Evolutionary conservation across 2,888 invertebrate genomes (phyloP).

Genomic region (Encarsia formosa): DNA sequence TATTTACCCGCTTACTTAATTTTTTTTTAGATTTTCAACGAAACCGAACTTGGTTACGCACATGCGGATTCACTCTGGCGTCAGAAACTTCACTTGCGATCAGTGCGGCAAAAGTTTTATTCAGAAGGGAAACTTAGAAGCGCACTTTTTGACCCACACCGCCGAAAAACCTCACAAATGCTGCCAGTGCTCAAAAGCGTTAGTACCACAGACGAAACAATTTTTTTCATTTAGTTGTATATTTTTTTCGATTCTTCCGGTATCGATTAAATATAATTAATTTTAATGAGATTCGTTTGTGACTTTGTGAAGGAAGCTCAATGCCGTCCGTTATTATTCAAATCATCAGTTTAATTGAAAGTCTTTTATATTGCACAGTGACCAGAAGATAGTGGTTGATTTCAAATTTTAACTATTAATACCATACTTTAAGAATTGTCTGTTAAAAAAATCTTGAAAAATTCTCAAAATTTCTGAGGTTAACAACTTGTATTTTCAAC

Average conservation of each 20-base stretch:
- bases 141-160: constrained; percentile 57
- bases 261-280: no score
- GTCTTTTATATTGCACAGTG: no score
- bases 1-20: not conserved
- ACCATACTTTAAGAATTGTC: no score
- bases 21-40: constrained; percentile 52
- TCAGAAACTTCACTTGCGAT: constrained; percentile 57
- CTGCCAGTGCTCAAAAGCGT: constrained; percentile 54
- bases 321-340: no score
- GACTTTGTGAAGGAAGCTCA: no score
- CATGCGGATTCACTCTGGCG: constrained; percentile 57
- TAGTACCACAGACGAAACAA: constrained; percentile 32
- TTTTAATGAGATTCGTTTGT: no score
- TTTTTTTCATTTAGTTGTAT: not conserved
- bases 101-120: constrained; percentile 60
- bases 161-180: constrained; percentile 54
- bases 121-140: constrained; percentile 59
- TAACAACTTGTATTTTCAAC: no score
- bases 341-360: no score
- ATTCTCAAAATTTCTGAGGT: no score
- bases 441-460: no score
- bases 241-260: constrained; percentile 16
- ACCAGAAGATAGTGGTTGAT: no score
- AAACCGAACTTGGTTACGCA: constrained; percentile 59
- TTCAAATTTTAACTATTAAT: no score